Evolutionary conservation across 2,888 invertebrate genomes (phyloP).

Genomic region (Augochlorella aurata): DNA sequence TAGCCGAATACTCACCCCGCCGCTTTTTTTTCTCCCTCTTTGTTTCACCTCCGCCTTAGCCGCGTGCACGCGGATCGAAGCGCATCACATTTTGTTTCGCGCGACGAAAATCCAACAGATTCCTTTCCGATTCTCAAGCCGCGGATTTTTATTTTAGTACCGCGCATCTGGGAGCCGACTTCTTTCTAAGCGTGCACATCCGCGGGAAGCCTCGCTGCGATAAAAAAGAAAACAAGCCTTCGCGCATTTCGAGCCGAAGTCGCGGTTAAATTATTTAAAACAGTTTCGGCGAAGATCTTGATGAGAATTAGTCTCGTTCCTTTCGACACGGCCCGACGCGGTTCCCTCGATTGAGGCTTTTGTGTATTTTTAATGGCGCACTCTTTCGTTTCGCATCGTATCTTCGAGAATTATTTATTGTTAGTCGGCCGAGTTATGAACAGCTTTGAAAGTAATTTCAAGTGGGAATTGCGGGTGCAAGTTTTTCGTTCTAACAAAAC

Average conservation of each 20-base stretch:
- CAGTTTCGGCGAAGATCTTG: neutral
- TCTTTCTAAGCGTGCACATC: neutral
- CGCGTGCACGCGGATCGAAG: conserved; percentile 17
- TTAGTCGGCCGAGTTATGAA: neutral
- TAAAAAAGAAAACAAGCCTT: too few species aligned
- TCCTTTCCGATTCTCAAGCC: conserved; percentile 2
- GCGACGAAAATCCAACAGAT: conserved; percentile 31
- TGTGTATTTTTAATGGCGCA: neutral
- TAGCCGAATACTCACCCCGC: conserved; percentile 32
- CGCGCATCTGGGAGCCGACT: neutral
- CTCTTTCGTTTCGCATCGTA: neutral
- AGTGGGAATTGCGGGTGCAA: neutral
- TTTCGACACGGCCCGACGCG: neutral
- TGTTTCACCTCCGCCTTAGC: neutral
- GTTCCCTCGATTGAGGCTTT: neutral
- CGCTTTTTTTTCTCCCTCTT: conserved; percentile 10
- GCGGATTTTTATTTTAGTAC: conserved; percentile 1
- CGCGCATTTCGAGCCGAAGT: neutral
- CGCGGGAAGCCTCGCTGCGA: neutral
- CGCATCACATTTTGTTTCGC: conserved; percentile 45
- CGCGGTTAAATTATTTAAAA: neutral
- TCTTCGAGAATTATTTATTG: neutral
- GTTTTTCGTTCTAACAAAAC: neutral
- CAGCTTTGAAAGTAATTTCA: neutral
- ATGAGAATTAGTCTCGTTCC: neutral